Percentiles rank a stretch among this genome's conserved stretches.
These are phyloP conservation scores for Beris chalybata DNA, from an alignment of 2,888 invertebrate genomes.

Conservation along the genomic window DNA sequence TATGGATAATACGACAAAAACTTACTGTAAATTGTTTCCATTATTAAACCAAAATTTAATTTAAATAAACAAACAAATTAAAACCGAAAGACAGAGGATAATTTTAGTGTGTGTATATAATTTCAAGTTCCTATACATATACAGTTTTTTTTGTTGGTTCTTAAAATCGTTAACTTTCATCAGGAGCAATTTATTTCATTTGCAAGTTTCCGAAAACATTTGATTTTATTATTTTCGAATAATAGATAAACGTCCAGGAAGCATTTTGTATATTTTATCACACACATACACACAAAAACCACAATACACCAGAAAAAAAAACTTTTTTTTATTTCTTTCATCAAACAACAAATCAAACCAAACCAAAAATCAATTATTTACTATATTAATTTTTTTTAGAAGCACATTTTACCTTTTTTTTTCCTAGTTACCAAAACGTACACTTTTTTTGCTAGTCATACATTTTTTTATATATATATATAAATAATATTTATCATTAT, in stretches of 20 bases:
- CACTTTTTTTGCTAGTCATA: background rate
- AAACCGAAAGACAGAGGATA: constrained; percentile 35
- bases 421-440: constrained; percentile 20
- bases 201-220: background rate
- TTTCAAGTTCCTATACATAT: background rate
- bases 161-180: background rate
- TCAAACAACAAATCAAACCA: constrained; percentile 3
- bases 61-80: constrained; percentile 18
- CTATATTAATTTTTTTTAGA: constrained; percentile 4
- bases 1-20: constrained; percentile 7
- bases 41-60: constrained; percentile 11
- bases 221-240: background rate
- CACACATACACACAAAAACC: constrained; percentile 23
- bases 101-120: constrained; percentile 38
- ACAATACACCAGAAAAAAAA: constrained; percentile 3
- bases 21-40: constrained; percentile 16
- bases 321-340: background rate
- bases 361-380: background rate
- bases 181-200: background rate
- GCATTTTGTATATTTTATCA: constrained; percentile 26
- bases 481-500: background rate
- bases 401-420: constrained; percentile 31
- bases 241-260: background rate
- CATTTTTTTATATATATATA: constrained; percentile 6
- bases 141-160: background rate